Conservation (phyloP, 2,888 invertebrate species). For the Machimus atricapillus region DNA sequence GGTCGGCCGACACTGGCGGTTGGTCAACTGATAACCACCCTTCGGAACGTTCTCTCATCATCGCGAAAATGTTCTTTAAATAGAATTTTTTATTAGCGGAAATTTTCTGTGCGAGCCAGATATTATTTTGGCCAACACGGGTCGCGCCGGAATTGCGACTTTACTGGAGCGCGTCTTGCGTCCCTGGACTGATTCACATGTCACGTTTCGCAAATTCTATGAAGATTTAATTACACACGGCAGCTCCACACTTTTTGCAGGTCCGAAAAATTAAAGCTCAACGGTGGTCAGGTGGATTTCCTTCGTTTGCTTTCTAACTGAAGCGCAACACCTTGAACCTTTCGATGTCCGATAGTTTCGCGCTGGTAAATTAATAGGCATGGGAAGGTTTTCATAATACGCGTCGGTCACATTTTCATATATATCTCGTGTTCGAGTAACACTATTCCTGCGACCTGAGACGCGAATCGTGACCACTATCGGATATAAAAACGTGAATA, state of each 20-base stretch:
- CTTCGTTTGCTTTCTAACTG: background rate
- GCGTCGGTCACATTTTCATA: background rate
- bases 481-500: background rate
- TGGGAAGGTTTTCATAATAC: background rate
- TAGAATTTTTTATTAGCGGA: slow-evolving; percentile 28
- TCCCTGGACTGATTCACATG: background rate
- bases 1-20: background rate
- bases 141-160: background rate
- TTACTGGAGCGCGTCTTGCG: background rate
- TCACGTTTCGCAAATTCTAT: slow-evolving; percentile 8
- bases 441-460: background rate
- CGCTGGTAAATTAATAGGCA: background rate
- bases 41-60: background rate
- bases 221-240: slow-evolving; percentile 8
- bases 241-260: background rate
- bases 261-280: background rate
- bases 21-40: slow-evolving; percentile 16
- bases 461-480: background rate
- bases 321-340: background rate
- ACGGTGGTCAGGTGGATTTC: background rate
- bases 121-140: background rate
- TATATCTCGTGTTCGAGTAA: background rate
- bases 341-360: background rate
- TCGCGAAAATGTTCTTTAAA: slow-evolving; percentile 17
- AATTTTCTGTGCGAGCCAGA: background rate